phyloP scores from a whole-genome alignment of 2,797 vertebrate genomes.

The Cuniculus paca region DNA sequence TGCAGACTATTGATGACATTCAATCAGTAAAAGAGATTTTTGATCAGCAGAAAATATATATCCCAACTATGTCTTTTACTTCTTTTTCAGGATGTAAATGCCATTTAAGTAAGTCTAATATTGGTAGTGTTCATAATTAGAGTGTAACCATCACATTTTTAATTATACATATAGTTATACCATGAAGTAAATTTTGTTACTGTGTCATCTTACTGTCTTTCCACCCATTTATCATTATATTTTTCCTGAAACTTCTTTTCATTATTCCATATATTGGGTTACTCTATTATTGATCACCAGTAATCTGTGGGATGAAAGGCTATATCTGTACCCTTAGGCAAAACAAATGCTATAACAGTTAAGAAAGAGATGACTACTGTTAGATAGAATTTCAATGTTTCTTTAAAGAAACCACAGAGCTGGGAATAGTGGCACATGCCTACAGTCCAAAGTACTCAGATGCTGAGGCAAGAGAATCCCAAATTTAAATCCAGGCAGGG shows the following conservation, averaged over 20 bases:
- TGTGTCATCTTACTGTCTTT: not conserved
- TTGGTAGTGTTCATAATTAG: not conserved
- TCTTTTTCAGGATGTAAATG: not conserved
- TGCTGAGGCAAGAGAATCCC: not conserved
- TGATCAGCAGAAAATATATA: not conserved
- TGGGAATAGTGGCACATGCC: not conserved
- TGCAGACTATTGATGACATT: not conserved
- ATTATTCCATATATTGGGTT: not conserved
- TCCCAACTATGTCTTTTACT: not conserved
- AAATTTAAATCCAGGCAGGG: not conserved
- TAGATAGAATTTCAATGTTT: not conserved
- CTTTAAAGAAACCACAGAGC: not conserved
- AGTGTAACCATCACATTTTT: not conserved
- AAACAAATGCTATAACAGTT: not conserved
- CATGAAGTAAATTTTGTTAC: not conserved
- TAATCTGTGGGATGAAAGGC: not conserved
- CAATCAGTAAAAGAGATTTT: not conserved
- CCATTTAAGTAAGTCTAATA: not conserved
- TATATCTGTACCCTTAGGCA: not conserved
- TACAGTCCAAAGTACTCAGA: not conserved
- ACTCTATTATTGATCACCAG: not conserved
- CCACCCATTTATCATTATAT: not conserved
- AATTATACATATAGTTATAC: not conserved
- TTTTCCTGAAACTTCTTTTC: conserved; percentile 2
- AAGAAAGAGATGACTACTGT: not conserved